Conservation (phyloP, 2,888 invertebrate species). For the Chaetoderma sp. region DNA sequence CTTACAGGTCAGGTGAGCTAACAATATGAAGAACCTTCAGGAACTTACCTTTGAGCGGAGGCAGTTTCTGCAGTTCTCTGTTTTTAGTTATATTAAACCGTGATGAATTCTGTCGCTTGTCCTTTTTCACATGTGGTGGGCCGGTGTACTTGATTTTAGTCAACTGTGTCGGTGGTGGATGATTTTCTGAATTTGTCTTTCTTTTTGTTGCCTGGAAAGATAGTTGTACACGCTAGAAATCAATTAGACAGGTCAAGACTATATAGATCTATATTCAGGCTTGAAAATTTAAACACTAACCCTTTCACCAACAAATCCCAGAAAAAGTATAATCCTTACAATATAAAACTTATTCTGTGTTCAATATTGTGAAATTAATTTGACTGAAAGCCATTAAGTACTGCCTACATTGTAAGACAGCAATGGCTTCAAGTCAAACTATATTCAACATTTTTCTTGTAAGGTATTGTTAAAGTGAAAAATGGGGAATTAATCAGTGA, state of each 20-base stretch:
- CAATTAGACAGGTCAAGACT: conserved; percentile 28
- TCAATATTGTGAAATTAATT: no score
- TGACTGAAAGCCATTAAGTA: no score
- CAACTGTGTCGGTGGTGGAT: conserved; percentile 83
- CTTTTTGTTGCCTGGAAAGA: background rate
- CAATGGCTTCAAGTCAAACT: no score
- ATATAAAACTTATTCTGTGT: background rate
- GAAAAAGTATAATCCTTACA: background rate
- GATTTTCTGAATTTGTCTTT: conserved; percentile 69
- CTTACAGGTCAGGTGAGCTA: no score
- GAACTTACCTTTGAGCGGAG: conserved; percentile 86
- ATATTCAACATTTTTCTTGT: no score
- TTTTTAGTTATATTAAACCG: conserved; percentile 94
- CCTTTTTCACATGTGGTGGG: conserved; percentile 82
- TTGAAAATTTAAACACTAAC: conserved; percentile 27
- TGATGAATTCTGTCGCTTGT: conserved; percentile 91
- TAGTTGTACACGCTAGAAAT: no score
- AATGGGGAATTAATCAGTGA: no score
- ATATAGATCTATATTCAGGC: conserved; percentile 44
- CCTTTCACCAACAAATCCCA: background rate
- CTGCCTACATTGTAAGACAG: no score
- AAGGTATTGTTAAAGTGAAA: no score
- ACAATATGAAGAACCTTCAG: no score
- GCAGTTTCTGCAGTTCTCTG: conserved; percentile 91
- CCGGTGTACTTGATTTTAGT: conserved; percentile 80